Conservation (phyloP, 2,113 vertebrate species). For the Atherinomorus stipes region DNA sequence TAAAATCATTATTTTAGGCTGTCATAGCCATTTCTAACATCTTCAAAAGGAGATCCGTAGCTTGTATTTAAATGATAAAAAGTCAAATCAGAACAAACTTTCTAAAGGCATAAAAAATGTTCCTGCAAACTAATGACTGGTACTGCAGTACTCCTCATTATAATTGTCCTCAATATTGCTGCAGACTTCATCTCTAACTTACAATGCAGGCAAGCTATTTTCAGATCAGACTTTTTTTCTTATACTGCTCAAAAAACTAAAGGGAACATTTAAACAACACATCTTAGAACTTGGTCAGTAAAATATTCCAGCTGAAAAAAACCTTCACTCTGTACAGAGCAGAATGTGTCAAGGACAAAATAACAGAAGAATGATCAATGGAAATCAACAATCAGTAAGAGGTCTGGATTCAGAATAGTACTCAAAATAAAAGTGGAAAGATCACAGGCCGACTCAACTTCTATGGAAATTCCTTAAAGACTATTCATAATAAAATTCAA, state of each 20-base stretch:
- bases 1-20: slow-evolving; percentile 7
- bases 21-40: slow-evolving; percentile 5
- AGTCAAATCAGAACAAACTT: slow-evolving; percentile 14
- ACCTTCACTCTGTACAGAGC: no score
- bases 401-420: no score
- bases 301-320: no score
- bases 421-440: no score
- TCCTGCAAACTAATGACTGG: slow-evolving; percentile 5
- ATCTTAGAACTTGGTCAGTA: no score
- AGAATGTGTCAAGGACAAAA: no score
- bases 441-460: no score
- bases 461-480: no score
- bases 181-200: slow-evolving; percentile 20
- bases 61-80: slow-evolving; percentile 9
- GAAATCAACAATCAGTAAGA: no score
- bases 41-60: neutral
- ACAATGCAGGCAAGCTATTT: slow-evolving; percentile 20
- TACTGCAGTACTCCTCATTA: slow-evolving; percentile 21
- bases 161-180: slow-evolving; percentile 13
- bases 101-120: neutral
- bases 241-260: neutral
- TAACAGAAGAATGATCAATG: no score
- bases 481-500: no score
- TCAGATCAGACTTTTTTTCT: neutral
- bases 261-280: no score